Evolutionary conservation across 2,888 invertebrate species (phyloP), one percentile per base, ranked within the genome.

Genomic region (Dasypogon diadema): DNA sequence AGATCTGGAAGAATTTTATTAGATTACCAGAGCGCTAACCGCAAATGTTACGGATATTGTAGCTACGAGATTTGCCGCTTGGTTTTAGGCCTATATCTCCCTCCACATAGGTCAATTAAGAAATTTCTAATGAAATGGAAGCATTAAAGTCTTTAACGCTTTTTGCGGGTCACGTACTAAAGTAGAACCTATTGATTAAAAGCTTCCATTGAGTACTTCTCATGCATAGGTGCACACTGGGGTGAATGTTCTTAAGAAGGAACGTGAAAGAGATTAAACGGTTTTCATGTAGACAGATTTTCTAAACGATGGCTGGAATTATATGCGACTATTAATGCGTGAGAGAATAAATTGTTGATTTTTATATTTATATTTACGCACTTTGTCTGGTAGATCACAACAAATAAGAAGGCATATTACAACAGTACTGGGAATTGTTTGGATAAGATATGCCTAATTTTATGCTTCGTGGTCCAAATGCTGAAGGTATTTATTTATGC

Each of bases 201-300:
- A 60, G 34, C 10, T 37, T 60, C 37, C 12, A 34, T 34, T 60
- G 3, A 42, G 12, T 37, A 60, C 22, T 37, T 18, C 37, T 42
- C 30, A 12, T 4, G 12, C 21, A 37, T 60, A 60, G 60, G 60
- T 60, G 34, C 60, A 60, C 34, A 18, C 6, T n/a, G 30, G 37
- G 60, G 60, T 60, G 60, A 60, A 60, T 42, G 60, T 12, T 60
- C 37, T 18, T 60, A 4, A 34, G n/a, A n/a, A n/a, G n/a, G n/a
- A 34, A 30, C 34, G 34, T 30, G 34, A 6, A 10, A 30, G 34
- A 6, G 34, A 10, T n/a, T n/a, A n/a, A n/a, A n/a, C n/a, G n/a
- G n/a, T n/a, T n/a, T n/a, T n/a, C n/a, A n/a, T n/a, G n/a, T n/a
- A n/a, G n/a, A n/a, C n/a, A n/a, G n/a, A n/a, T n/a, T n/a, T n/a